Evolutionary conservation across 2,113 vertebrate genomes (phyloP).

Genomic region (Callocephalon fimbriatum): DNA sequence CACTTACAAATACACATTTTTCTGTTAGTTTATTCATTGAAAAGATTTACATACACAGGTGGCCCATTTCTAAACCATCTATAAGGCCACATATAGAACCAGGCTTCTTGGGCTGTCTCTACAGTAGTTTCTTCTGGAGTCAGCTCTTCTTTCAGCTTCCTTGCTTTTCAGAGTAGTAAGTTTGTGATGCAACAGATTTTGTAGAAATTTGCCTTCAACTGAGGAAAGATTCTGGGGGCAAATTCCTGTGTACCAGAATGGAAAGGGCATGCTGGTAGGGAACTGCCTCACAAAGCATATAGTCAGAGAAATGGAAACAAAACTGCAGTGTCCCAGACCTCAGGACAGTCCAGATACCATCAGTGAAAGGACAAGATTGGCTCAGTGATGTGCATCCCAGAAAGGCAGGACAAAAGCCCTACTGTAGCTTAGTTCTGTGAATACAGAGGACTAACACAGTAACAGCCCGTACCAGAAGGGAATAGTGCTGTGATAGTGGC

Average conservation of each 20-base stretch:
- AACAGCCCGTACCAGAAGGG: slow-evolving; percentile 31
- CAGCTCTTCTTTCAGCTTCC: neutral
- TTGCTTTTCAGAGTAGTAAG: neutral
- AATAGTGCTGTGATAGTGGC: neutral
- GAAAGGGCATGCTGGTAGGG: neutral
- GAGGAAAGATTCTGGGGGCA: neutral
- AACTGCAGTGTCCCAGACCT: slow-evolving; percentile 50
- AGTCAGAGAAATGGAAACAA: slow-evolving; percentile 63
- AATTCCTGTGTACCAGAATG: neutral
- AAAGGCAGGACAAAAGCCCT: slow-evolving; percentile 41
- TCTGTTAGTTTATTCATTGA: neutral
- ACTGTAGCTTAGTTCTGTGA: slow-evolving; percentile 33
- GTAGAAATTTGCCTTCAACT: neutral
- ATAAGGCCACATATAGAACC: neutral
- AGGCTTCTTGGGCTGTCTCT: neutral
- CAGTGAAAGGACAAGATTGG: slow-evolving; percentile 16
- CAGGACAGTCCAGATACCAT: neutral
- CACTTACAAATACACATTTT: neutral
- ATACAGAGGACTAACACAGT: slow-evolving; percentile 33
- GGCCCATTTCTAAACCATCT: neutral
- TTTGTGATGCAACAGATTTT: neutral
- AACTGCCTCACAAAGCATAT: slow-evolving; percentile 36
- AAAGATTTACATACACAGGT: neutral
- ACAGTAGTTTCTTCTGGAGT: neutral
- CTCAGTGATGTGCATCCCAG: slow-evolving; percentile 9